Base-by-base conservation (phyloP, 1,140 invertebrate species). In the Arctopsyche grandis region DNA sequence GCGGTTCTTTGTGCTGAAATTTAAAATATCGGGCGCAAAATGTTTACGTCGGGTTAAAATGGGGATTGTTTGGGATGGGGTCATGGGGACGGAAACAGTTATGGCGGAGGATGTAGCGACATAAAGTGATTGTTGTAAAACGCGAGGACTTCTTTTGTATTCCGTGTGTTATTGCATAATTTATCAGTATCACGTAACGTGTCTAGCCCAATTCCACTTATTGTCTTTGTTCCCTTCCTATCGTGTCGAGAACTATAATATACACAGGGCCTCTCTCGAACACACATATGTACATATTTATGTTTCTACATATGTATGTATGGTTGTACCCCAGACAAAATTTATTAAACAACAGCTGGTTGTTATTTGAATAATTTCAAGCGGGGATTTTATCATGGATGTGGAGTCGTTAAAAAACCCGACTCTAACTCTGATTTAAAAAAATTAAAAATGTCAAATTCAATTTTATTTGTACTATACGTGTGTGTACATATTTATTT, bases 111-210 rank as follows among this genome's bases (percentile, higher is more conserved):
- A 38, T 52, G 48, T 52, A 5, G 12, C 48, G 48, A 52, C 48
- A 52, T 52, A 52, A 52, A 52, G 12, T 52, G 48, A 52, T 52
- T 52, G 48, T 16, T 16, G 48, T 52, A 52, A 52, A 52, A 16
- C 48, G 48, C 10, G 48, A 12, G 48, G 16, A 52, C 48, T 52
- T 52, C 16, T 52, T 16, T 52, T 52, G 10, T 52, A 52, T 52
- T 52, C 16, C 48, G 48, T 52, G 48, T 52, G 48, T 52, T 52
- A 16, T 52, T 52, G 48, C 48, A 52, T 52, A 52, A 52, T 52
- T 52, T 52, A 52, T 52, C 48, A 52, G 48, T 52, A 52, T 52
- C 48, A 52, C 48, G 48, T 52, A 52, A 52, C 48, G 48, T 10
- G 48, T 52, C 48, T 52, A 12, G 48, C 16, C 48, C 48, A 52